Evolutionary conservation across 2,888 invertebrate species (phyloP), one percentile per base, ranked within the genome.

Genomic region (Cordilura impudica): DNA sequence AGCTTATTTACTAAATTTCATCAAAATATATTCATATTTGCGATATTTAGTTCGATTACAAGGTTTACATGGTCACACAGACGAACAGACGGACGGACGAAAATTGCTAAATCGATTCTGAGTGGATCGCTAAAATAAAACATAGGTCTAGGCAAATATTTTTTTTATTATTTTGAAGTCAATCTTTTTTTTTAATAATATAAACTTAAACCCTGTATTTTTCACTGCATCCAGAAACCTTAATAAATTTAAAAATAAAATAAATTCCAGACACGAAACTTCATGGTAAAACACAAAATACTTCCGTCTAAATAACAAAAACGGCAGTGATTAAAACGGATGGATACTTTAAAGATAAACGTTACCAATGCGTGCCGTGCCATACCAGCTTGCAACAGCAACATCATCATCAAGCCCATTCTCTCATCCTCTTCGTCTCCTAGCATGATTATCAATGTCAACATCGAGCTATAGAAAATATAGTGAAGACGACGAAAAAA

Each of bases 211-310:
- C 65, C 65, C 65, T 65, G 43, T 71, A n/a, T 16, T 8, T 12
- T 2, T 14, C 4, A 21, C 58, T 31, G 21, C 29, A 58, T 54
- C 16, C 39, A 45, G 23, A 21, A 56, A 16, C 49, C 16, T 16
- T 39, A 18, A 71, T 75, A 67, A 79, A 75, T 79, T 66, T 2
- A 14, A 26, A 61, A 16, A 63, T 8, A 6, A 54, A 43, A 16
- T 43, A 61, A 63, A 79, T 79, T 71, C 79, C 75, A 79, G 75
- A 79, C 79, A 79, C 79, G 79, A 79, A 35, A 67, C 45, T 21
- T 67, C 75, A 61, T 79, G 79, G 75, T 79, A 79, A 72, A 79
- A 79, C 79, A 79, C 79, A 79, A 75, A 79, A 75, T 79, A 79
- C 71, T 79, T 79, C 75, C 79, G 67, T 71, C 58, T 73, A 77